These are phyloP conservation scores for Cantharis flavilabris DNA, from an alignment of 2,888 invertebrate genomes.

Conservation along the genomic window DNA sequence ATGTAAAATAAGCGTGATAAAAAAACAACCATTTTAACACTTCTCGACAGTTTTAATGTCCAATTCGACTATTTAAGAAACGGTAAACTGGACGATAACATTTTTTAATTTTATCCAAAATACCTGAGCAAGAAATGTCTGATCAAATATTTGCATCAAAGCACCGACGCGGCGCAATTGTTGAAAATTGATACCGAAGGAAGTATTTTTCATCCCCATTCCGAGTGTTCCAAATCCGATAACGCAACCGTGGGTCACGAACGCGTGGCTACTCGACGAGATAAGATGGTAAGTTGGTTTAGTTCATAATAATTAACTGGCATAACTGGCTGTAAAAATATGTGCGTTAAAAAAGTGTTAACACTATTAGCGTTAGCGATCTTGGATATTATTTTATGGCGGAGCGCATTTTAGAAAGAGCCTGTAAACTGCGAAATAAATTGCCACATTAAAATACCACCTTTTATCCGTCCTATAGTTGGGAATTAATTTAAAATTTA, in stretches of 20 bases:
- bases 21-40: neutral
- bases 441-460: conserved; percentile 1
- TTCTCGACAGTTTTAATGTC: neutral
- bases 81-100: neutral
- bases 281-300: neutral
- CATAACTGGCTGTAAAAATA: neutral
- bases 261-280: neutral
- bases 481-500: neutral
- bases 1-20: neutral
- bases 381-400: neutral
- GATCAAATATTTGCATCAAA: neutral
- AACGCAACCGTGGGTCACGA: neutral
- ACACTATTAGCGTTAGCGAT: neutral
- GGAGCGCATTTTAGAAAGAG: neutral
- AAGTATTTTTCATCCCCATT: neutral
- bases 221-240: neutral
- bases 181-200: neutral
- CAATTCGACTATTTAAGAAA: neutral
- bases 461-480: neutral
- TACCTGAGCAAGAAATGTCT: neutral
- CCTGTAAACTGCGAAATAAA: neutral
- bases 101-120: neutral
- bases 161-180: neutral
- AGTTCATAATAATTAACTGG: neutral
- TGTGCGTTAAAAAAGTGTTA: neutral